Evolutionary conservation across 1,140 invertebrate species (phyloP), one percentile per base, ranked within the genome.

Genomic region (Phenacoccus solenopsis): DNA sequence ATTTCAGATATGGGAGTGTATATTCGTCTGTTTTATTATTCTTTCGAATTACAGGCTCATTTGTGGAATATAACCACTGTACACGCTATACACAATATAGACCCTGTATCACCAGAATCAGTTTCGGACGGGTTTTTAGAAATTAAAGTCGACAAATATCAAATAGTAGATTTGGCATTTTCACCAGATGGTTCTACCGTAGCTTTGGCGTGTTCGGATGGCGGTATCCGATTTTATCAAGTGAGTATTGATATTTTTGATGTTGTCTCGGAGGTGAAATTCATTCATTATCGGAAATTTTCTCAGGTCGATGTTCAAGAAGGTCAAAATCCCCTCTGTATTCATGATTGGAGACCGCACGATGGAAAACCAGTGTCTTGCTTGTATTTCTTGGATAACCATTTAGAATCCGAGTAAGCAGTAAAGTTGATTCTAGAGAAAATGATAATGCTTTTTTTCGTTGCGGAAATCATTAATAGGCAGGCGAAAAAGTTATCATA

Each of bases 101-200:
- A 79, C 20, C 77, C 81, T n/a, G 72, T 84, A 28, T 74, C 79
- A 24, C 77, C 82, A 1, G 77, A 80, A 16, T 77, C 81, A 67
- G 75, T 85, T 9, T 80, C 80, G 20, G 80, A 82, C 69, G 86
- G 85, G 4, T 83, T 82, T 76, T 79, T 90, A 22, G 84, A 85
- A 77, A 87, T 90, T 57, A 80, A 81, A 70, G 81, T 85, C 5
- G 38, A 49, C 20, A 49, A 49, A n/a, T 49, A 49, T 49, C 16
- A 9, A n/a, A 88, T 96, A 35, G 84, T 90, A 3, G 91, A 93
- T 80, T 91, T 91, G 22, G 86, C 91, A 16, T 91, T 97, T 78
- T 93, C 93, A 67, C 93, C 94, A 0, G 94, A 97, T 83, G 94
- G 93, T 16, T 93, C 91, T 27, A 93, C 92, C 0, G 82, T 97